phyloP scores from a whole-genome alignment of 2,888 invertebrate species.

The Vesta saturnalis region DNA sequence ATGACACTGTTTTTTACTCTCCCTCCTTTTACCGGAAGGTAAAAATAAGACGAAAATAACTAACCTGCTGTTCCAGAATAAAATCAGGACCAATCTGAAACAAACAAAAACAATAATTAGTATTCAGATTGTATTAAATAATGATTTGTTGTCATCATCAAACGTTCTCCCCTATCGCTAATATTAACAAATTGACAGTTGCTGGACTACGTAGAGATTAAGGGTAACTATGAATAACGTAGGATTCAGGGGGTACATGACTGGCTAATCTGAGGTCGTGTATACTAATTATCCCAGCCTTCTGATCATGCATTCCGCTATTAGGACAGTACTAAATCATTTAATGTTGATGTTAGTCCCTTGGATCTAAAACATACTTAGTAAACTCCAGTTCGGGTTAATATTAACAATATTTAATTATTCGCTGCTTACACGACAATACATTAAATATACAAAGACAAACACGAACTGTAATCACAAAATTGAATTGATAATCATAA shows the following conservation, averaged over 20 bases:
- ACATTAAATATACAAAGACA: background rate
- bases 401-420: constrained; percentile 16
- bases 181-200: constrained; percentile 37
- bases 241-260: constrained; percentile 40
- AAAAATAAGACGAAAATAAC: too few species aligned
- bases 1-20: too few species aligned
- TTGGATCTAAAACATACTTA: constrained; percentile 27
- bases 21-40: too few species aligned
- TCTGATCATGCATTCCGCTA: constrained; percentile 59
- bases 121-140: background rate
- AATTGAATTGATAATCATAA: background rate
- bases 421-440: background rate
- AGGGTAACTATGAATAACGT: constrained; percentile 42
- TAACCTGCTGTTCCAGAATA: too few species aligned
- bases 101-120: background rate
- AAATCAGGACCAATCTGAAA: background rate
- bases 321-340: constrained; percentile 59
- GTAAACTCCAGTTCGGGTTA: constrained; percentile 17
- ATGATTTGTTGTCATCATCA: constrained; percentile 1
- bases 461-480: constrained; percentile 1
- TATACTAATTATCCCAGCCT: constrained; percentile 57
- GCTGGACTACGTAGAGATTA: constrained; percentile 35
- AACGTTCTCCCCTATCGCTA: constrained; percentile 22
- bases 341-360: constrained; percentile 54
- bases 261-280: constrained; percentile 51